A percentile compares a stretch with the other conserved stretches of the same genome.
These are phyloP conservation scores for Palythoa heliodiscus DNA, from an alignment of 92 coral and sea anemone species.

Conservation along the genomic window DNA sequence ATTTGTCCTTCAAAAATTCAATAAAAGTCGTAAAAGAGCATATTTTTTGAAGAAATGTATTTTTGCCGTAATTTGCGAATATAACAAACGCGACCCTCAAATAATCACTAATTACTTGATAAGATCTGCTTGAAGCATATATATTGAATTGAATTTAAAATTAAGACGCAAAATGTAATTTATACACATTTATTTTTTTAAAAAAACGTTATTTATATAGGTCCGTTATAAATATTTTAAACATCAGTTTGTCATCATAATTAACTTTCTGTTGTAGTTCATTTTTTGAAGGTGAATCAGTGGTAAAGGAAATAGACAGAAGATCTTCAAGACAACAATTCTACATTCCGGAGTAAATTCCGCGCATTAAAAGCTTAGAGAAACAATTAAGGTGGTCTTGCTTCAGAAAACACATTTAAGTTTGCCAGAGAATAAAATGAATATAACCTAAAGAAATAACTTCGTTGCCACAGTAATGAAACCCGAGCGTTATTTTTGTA, in stretches of 20 bases:
- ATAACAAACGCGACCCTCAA: too few relatives aligned
- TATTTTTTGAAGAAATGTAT: too few relatives aligned
- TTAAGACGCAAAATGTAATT: too few relatives aligned
- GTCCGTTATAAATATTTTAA: not conserved
- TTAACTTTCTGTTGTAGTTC: not conserved
- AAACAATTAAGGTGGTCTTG: not conserved
- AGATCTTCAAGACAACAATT: not conserved
- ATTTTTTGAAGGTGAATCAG: not conserved
- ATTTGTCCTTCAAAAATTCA: too few relatives aligned
- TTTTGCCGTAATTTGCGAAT: too few relatives aligned
- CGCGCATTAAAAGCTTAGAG: slow-evolving; percentile 11
- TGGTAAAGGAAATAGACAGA: not conserved
- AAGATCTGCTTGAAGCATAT: too few relatives aligned
- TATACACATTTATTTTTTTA: not conserved
- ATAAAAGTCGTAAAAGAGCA: too few relatives aligned
- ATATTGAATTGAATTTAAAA: too few relatives aligned
- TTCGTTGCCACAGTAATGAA: slow-evolving; percentile 10
- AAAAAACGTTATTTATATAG: not conserved
- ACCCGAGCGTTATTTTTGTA: not conserved
- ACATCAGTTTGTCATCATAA: not conserved
- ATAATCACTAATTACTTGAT: too few relatives aligned
- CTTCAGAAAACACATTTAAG: not conserved
- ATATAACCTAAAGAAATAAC: not conserved
- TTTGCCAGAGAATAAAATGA: slow-evolving; percentile 18
- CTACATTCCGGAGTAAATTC: not conserved